phyloP scores from a whole-genome alignment of 1,140 invertebrate species.

The Battus philenor region DNA sequence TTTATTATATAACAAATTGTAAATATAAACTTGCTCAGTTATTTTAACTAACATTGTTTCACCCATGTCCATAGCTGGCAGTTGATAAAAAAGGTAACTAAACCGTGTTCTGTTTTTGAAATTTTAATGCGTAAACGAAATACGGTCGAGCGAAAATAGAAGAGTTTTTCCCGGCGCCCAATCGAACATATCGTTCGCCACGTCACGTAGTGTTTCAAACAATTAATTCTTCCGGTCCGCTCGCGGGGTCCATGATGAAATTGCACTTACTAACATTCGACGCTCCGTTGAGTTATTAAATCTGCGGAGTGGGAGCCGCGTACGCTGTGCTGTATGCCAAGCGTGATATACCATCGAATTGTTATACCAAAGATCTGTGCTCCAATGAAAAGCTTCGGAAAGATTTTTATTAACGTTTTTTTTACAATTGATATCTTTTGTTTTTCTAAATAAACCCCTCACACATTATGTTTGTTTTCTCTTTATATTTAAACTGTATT shows the following conservation, averaged over 20 bases:
- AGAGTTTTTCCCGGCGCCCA: background rate
- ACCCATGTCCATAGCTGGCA: no score
- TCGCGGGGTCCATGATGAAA: slow-evolving; percentile 4
- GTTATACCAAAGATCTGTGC: background rate
- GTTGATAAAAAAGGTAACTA: background rate
- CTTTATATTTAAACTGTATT: no score
- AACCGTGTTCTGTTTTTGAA: background rate
- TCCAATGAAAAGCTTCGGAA: no score
- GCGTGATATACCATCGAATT: slow-evolving; percentile 3
- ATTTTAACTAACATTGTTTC: no score
- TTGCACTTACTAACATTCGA: slow-evolving; percentile 1
- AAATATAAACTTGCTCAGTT: no score
- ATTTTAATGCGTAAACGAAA: background rate
- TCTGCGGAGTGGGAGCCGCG: slow-evolving; percentile 1
- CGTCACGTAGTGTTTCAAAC: slow-evolving; percentile 8
- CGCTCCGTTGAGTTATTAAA: slow-evolving; percentile 3
- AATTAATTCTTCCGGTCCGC: slow-evolving; percentile 3
- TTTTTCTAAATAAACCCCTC: no score
- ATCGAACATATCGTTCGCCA: background rate
- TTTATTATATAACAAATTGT: no score
- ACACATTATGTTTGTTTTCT: no score
- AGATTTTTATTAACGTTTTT: no score
- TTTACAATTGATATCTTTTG: no score
- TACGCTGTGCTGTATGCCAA: background rate
- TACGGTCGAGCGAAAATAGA: no score